Percentiles rank a stretch among this genome's conserved stretches.
Evolutionary conservation across 2,888 invertebrate genomes (phyloP).

Genomic region (Erebia palarica): DNA sequence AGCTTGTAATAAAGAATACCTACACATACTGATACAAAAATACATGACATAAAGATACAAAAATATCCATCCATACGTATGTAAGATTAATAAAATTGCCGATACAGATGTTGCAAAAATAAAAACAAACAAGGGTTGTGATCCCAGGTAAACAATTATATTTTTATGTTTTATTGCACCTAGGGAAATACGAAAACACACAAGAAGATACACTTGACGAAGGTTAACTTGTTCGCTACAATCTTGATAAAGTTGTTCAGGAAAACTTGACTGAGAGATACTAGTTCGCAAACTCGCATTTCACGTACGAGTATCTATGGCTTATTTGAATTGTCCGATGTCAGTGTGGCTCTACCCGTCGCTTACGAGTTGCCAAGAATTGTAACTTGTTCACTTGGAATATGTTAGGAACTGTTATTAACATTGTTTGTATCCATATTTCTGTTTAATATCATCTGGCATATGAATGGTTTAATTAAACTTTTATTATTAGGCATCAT

Average conservation of each 20-base stretch:
- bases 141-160: background rate
- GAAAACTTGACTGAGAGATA: slow-evolving; percentile 62
- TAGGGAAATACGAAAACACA: slow-evolving; percentile 35
- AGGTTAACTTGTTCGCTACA: slow-evolving; percentile 69
- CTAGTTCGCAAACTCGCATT: slow-evolving; percentile 76
- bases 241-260: slow-evolving; percentile 55
- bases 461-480: too few species aligned
- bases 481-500: background rate
- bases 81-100: too few species aligned
- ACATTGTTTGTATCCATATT: background rate
- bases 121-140: background rate
- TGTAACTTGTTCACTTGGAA: background rate
- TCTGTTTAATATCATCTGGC: background rate
- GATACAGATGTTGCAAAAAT: background rate
- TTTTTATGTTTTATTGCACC: slow-evolving; percentile 11
- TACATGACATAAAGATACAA: too few species aligned
- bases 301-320: slow-evolving; percentile 56
- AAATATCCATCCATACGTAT: too few species aligned
- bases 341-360: slow-evolving; percentile 64
- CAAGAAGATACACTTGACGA: slow-evolving; percentile 47
- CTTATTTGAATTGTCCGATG: slow-evolving; percentile 79
- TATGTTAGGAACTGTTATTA: slow-evolving; percentile 8
- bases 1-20: too few species aligned
- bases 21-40: too few species aligned
- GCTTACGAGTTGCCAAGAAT: slow-evolving; percentile 11